A percentile compares a stretch with the other conserved stretches of the same genome.
These are phyloP conservation scores for Bos indicus DNA, from an alignment of 2,113 vertebrate species.

Conservation along the genomic window DNA sequence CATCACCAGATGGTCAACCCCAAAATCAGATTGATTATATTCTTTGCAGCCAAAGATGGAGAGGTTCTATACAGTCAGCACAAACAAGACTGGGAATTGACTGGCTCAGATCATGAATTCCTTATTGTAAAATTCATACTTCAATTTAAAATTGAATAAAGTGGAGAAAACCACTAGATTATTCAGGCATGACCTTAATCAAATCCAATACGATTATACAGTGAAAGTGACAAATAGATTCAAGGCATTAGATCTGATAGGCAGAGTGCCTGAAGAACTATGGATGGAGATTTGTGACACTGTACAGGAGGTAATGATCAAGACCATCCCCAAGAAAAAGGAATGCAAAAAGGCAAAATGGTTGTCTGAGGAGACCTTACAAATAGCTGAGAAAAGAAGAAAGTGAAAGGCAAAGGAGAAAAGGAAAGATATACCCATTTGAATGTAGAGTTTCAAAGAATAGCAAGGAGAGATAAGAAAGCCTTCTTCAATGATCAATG, in stretches of 20 bases:
- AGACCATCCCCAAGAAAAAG: background rate
- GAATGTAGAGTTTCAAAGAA: background rate
- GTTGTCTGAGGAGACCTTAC: background rate
- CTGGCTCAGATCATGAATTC: background rate
- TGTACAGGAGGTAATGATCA: background rate
- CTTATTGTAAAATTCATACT: background rate
- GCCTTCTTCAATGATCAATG: background rate
- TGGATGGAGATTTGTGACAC: background rate
- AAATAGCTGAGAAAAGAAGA: background rate
- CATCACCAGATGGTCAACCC: background rate
- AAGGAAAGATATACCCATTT: background rate
- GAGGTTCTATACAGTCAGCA: background rate
- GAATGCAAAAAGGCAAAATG: background rate
- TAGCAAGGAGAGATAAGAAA: background rate
- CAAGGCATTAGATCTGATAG: background rate
- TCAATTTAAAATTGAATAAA: background rate
- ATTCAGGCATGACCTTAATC: background rate
- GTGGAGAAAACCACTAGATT: background rate
- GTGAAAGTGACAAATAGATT: background rate
- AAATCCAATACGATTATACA: background rate
- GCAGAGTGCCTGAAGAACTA: background rate
- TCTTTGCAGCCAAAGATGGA: background rate
- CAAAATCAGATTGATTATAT: background rate
- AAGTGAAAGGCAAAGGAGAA: background rate
- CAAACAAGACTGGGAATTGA: background rate